Evolutionary conservation across 2,113 vertebrate genomes (phyloP).

Genomic region (Scatophagus argus): DNA sequence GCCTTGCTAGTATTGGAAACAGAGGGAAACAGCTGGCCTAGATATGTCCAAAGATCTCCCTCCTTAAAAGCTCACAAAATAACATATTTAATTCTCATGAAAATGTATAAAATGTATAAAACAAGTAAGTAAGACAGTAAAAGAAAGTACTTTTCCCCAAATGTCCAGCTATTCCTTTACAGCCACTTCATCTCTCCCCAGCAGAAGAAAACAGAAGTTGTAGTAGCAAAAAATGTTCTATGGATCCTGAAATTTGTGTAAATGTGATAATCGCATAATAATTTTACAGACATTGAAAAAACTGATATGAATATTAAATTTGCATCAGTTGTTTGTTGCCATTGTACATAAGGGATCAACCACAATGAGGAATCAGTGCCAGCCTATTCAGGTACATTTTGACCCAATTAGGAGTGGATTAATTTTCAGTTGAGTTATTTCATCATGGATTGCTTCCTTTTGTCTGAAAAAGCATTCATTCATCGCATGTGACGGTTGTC

Average conservation of each 20-base stretch:
- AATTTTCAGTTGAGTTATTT: not conserved
- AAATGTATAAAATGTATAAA: not conserved
- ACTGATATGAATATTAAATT: not conserved
- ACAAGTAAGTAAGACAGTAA: too few relatives aligned
- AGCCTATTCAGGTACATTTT: not conserved
- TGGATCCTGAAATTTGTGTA: not conserved
- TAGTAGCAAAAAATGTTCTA: too few relatives aligned
- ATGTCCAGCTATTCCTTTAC: not conserved
- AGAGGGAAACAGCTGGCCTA: too few relatives aligned
- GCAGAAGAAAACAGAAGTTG: too few relatives aligned
- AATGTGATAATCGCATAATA: not conserved
- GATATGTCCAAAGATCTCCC: too few relatives aligned
- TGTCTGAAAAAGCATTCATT: constrained; percentile 7
- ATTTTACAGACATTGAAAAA: not conserved
- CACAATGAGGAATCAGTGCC: not conserved
- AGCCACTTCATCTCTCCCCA: not conserved
- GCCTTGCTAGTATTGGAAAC: too few relatives aligned
- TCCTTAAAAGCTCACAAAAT: too few relatives aligned
- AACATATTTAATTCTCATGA: too few relatives aligned
- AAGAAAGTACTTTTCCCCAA: too few relatives aligned
- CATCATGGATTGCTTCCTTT: constrained; percentile 13
- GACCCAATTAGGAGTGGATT: constrained; percentile 9
- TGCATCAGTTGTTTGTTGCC: not conserved
- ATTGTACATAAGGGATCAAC: not conserved
- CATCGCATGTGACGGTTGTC: not conserved